Percentiles rank a stretch among this genome's conserved stretches.
Evolutionary conservation across 1,140 invertebrate genomes (phyloP).

Genomic region (Aphelenchoides avenae): DNA sequence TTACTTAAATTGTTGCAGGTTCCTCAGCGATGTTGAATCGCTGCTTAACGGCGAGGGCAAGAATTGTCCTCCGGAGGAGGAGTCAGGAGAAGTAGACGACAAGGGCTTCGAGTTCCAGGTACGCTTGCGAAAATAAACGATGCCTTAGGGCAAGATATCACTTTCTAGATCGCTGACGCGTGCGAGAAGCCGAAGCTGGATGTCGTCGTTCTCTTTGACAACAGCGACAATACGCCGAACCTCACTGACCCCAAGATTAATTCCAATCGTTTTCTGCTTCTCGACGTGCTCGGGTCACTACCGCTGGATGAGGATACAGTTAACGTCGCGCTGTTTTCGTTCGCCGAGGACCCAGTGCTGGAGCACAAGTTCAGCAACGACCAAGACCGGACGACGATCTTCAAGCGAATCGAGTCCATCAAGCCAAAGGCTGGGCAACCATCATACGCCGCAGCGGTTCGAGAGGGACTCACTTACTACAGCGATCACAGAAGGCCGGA

Average conservation of each 20-base stretch:
- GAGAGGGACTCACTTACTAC: slow-evolving; percentile 38
- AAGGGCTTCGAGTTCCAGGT: slow-evolving; percentile 33
- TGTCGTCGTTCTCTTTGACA: slow-evolving; percentile 43
- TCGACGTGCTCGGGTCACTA: slow-evolving; percentile 49
- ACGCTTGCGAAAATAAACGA: neutral
- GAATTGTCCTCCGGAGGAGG: slow-evolving; percentile 14
- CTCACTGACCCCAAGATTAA: slow-evolving; percentile 39
- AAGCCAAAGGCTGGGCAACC: slow-evolving; percentile 24
- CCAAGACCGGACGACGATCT: slow-evolving; percentile 35
- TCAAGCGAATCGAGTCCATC: slow-evolving; percentile 35
- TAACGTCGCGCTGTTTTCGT: slow-evolving; percentile 37
- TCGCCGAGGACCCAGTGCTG: slow-evolving; percentile 28
- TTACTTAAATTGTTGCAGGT: slow-evolving; percentile 20
- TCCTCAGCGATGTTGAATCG: slow-evolving; percentile 42
- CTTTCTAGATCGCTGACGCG: slow-evolving; percentile 10
- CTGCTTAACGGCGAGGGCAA: slow-evolving; percentile 31
- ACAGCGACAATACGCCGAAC: slow-evolving; percentile 22
- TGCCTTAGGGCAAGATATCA: too few relatives aligned
- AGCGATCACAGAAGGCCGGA: slow-evolving; percentile 25
- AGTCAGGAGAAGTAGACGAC: slow-evolving; percentile 9
- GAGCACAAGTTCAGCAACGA: slow-evolving; percentile 32
- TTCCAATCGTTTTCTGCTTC: slow-evolving; percentile 47
- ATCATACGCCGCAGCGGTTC: slow-evolving; percentile 40
- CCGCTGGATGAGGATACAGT: slow-evolving; percentile 35
- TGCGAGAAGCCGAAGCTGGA: slow-evolving; percentile 44